Percentiles rank a stretch among this genome's conserved stretches.
phyloP scores from a whole-genome alignment of 1,140 invertebrate genomes.

The Saccostrea echinata region DNA sequence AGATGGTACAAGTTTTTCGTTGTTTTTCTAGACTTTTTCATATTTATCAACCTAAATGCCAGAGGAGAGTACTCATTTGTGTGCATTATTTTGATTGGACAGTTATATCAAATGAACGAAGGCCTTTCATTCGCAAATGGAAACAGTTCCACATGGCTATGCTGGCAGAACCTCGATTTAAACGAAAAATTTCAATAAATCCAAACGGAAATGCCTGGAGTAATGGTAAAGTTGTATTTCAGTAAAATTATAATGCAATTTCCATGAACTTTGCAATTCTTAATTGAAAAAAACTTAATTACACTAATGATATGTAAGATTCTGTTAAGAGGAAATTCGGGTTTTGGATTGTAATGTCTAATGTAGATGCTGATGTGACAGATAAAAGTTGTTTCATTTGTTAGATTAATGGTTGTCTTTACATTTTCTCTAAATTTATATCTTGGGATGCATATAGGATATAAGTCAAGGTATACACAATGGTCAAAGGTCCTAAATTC shows the following conservation, averaged over 20 bases:
- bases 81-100: constrained; percentile 29
- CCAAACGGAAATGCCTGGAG: constrained; percentile 77
- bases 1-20: not conserved
- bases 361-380: too few species aligned
- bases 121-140: not conserved
- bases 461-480: too few species aligned
- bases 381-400: too few species aligned
- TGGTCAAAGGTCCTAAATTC: too few species aligned
- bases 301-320: not conserved
- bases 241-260: not conserved
- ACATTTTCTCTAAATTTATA: too few species aligned
- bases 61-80: not conserved
- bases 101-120: not conserved
- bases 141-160: constrained; percentile 70
- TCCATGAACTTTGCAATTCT: not conserved
- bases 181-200: constrained; percentile 77
- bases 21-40: not conserved
- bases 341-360: not conserved
- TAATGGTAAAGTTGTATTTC: constrained; percentile 71
- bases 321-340: not conserved
- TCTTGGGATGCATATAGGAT: too few species aligned
- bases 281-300: not conserved
- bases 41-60: not conserved
- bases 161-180: constrained; percentile 75
- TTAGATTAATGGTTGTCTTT: too few species aligned